phyloP scores from a whole-genome alignment of 1,140 invertebrate genomes.

The Conus ventricosus region DNA sequence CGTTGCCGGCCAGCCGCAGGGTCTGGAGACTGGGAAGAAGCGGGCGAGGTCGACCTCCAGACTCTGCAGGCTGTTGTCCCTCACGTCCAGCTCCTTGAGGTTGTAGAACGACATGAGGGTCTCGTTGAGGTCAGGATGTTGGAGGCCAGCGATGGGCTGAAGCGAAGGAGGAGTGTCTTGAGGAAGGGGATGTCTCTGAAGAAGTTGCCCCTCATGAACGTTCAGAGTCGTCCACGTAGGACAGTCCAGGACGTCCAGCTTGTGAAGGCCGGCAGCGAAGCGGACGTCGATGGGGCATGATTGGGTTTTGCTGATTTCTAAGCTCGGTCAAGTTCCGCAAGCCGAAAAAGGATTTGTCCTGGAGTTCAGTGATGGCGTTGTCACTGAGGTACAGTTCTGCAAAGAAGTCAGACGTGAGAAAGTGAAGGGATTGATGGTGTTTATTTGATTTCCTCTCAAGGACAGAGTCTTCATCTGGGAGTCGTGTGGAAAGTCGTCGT shows the following conservation, averaged over 20 bases:
- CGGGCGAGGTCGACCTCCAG: conserved; percentile 79
- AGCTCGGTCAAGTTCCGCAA: conserved; percentile 79
- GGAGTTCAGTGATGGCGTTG: conserved; percentile 70
- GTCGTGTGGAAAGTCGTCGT: conserved; percentile 68
- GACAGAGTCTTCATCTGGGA: conserved; percentile 53
- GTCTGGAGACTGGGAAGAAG: conserved; percentile 80
- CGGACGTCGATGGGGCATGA: conserved; percentile 72
- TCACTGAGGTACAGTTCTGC: conserved; percentile 74
- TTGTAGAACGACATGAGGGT: conserved; percentile 79
- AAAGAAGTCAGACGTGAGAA: conserved; percentile 70
- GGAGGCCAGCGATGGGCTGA: conserved; percentile 82
- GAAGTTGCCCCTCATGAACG: conserved; percentile 70
- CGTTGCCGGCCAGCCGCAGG: conserved; percentile 71
- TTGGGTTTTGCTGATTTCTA: conserved; percentile 78
- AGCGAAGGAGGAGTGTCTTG: conserved; percentile 82
- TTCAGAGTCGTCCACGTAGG: conserved; percentile 79
- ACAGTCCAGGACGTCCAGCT: conserved; percentile 82
- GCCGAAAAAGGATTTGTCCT: conserved; percentile 64
- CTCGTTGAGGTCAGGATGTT: conserved; percentile 80
- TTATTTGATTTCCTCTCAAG: conserved; percentile 54
- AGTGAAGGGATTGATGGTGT: conserved; percentile 35
- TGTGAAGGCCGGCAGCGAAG: conserved; percentile 81
- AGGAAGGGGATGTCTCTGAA: conserved; percentile 78
- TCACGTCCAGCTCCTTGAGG: conserved; percentile 47
- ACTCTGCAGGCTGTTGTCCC: conserved; percentile 80